Conservation (phyloP, 2,113 vertebrate species). For the Forbesichthys agassizii region DNA sequence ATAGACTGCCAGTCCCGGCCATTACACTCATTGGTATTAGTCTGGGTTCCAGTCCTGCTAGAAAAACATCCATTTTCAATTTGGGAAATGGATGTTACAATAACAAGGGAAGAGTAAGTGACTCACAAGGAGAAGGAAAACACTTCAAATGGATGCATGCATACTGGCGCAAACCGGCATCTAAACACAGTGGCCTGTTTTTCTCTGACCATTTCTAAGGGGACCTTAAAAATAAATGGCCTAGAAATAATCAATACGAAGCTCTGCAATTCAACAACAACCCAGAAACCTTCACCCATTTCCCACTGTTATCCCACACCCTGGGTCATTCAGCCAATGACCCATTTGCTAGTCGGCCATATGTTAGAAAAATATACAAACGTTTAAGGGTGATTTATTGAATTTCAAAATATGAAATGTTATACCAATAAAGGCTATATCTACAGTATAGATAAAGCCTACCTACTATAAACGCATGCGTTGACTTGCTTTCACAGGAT, state of each 20-base stretch:
- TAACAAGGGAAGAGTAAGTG: constrained; percentile 14
- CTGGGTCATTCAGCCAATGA: no score
- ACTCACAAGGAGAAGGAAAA: background rate
- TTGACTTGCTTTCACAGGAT: no score
- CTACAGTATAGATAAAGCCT: no score
- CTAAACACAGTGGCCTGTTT: constrained; percentile 59
- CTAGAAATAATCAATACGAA: constrained; percentile 65
- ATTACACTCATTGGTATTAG: constrained; percentile 14
- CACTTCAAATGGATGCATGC: constrained; percentile 10
- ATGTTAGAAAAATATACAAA: no score
- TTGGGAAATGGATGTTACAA: constrained; percentile 28
- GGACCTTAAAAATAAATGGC: constrained; percentile 65
- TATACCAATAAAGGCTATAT: no score
- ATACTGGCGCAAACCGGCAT: constrained; percentile 26
- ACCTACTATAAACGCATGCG: no score
- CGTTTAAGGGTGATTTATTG: no score
- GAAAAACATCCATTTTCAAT: constrained; percentile 29
- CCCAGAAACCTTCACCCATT: constrained; percentile 29
- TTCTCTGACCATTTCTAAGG: constrained; percentile 30
- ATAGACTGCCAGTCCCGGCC: background rate
- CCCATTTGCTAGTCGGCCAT: background rate
- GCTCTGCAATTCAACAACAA: constrained; percentile 37
- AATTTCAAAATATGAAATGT: no score
- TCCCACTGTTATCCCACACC: background rate
- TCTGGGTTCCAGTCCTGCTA: constrained; percentile 1